phyloP scores from a whole-genome alignment of 2,113 vertebrate genomes.

The Bujurquina vittata region DNA sequence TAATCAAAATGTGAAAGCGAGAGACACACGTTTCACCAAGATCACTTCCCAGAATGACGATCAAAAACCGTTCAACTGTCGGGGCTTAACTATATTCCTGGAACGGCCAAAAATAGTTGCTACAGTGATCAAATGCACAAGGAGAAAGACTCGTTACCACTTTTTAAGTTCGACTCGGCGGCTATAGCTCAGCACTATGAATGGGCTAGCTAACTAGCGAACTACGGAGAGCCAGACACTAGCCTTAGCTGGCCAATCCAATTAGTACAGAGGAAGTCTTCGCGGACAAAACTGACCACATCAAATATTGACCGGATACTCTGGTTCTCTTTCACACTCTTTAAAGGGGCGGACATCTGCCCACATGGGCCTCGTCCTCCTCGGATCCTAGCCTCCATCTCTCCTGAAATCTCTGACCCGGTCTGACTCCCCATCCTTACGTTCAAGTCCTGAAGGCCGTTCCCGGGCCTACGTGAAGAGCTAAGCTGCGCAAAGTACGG shows the following conservation, averaged over 20 bases:
- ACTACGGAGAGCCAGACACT: constrained; percentile 16
- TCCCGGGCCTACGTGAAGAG: constrained; percentile 63
- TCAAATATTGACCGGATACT: neutral
- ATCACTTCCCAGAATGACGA: constrained; percentile 10
- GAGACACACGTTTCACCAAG: constrained; percentile 27
- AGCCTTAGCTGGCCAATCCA: constrained; percentile 40
- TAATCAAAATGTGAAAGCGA: neutral
- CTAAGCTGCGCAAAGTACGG: constrained; percentile 37
- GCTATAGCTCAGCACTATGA: constrained; percentile 37
- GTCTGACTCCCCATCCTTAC: constrained; percentile 44
- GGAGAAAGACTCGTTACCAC: neutral
- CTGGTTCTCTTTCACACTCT: neutral
- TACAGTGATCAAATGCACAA: neutral
- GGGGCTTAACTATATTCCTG: neutral
- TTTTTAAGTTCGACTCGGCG: constrained; percentile 13
- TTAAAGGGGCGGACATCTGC: constrained; percentile 45
- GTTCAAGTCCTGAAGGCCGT: constrained; percentile 62
- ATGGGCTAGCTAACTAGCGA: constrained; percentile 61
- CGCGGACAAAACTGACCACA: neutral
- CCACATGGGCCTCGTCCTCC: constrained; percentile 35
- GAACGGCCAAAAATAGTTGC: constrained; percentile 4
- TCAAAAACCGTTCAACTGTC: neutral
- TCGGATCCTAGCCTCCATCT: constrained; percentile 57
- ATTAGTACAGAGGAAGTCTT: constrained; percentile 15
- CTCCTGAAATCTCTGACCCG: constrained; percentile 72